Percentiles rank a stretch among this genome's conserved stretches.
These are phyloP conservation scores for Otocyon megalotis DNA, from an alignment of 2,113 vertebrate species.

Conservation along the genomic window DNA sequence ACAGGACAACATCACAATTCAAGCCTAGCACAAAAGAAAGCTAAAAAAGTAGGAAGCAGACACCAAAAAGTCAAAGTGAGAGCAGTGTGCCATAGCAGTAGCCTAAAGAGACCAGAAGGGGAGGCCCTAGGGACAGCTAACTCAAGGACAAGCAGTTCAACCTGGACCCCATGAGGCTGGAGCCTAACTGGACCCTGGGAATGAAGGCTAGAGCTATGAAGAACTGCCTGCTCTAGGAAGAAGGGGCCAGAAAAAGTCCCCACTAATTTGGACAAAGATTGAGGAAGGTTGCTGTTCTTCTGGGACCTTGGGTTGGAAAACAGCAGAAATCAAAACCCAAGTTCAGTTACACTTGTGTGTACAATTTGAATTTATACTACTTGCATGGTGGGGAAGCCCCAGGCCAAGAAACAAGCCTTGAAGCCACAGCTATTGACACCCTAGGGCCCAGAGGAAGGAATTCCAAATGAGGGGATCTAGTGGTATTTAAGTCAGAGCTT, in stretches of 20 bases:
- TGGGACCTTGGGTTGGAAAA: constrained; percentile 4
- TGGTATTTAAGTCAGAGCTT: not conserved
- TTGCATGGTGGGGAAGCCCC: not conserved
- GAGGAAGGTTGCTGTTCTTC: not conserved
- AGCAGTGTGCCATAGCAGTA: not conserved
- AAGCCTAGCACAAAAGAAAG: not conserved
- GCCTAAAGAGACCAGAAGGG: not conserved
- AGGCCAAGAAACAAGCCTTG: not conserved
- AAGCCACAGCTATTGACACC: not conserved
- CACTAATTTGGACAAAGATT: not conserved
- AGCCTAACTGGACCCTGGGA: not conserved
- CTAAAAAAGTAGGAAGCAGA: not conserved
- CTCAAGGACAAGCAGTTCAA: not conserved
- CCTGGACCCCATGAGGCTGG: not conserved
- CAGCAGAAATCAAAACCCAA: constrained; percentile 28
- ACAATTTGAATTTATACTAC: not conserved
- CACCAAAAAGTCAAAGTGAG: not conserved
- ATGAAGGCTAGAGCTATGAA: not conserved
- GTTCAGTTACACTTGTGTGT: not conserved
- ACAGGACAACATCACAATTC: not conserved
- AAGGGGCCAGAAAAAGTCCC: not conserved
- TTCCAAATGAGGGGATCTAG: not conserved
- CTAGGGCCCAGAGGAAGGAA: not conserved
- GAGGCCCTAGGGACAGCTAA: not conserved
- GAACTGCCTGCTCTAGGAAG: not conserved